phyloP scores from a whole-genome alignment of 2,797 vertebrate species.

The Microctenopoma steveboyesi region DNA sequence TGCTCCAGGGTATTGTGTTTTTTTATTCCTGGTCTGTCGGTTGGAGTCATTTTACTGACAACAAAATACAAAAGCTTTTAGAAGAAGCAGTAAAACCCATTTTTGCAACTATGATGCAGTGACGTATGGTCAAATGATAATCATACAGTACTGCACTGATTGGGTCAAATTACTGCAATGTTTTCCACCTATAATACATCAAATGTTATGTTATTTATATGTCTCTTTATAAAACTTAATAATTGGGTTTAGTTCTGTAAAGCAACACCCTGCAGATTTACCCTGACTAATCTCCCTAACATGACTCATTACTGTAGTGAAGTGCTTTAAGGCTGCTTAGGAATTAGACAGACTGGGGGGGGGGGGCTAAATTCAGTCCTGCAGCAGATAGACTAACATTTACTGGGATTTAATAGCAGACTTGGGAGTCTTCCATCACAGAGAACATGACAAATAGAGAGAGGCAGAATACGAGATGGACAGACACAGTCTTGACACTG shows the following conservation, averaged over 20 bases:
- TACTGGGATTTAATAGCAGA: constrained; percentile 61
- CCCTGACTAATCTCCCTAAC: constrained; percentile 3
- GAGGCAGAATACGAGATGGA: constrained; percentile 1
- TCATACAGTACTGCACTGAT: too few species aligned
- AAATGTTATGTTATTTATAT: neutral
- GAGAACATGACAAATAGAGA: constrained; percentile 27
- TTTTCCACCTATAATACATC: constrained; percentile 3
- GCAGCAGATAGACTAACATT: constrained; percentile 56
- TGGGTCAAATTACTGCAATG: too few species aligned
- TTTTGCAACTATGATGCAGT: neutral
- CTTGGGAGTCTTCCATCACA: constrained; percentile 64
- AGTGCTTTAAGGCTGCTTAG: constrained; percentile 36
- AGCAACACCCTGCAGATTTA: neutral
- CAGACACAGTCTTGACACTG: constrained; percentile 33
- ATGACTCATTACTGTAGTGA: constrained; percentile 44
- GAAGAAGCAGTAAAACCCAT: neutral
- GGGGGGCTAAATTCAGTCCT: constrained; percentile 41
- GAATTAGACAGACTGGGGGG: constrained; percentile 41
- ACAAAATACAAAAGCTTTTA: constrained; percentile 6
- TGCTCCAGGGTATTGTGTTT: constrained; percentile 31
- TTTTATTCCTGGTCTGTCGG: neutral
- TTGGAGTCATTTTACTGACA: constrained; percentile 7
- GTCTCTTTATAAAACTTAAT: too few species aligned
- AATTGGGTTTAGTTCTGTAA: too few species aligned
- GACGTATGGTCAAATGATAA: neutral